phyloP scores from a whole-genome alignment of 2,888 invertebrate species.

The Drosophila nr. perissopoda region DNA sequence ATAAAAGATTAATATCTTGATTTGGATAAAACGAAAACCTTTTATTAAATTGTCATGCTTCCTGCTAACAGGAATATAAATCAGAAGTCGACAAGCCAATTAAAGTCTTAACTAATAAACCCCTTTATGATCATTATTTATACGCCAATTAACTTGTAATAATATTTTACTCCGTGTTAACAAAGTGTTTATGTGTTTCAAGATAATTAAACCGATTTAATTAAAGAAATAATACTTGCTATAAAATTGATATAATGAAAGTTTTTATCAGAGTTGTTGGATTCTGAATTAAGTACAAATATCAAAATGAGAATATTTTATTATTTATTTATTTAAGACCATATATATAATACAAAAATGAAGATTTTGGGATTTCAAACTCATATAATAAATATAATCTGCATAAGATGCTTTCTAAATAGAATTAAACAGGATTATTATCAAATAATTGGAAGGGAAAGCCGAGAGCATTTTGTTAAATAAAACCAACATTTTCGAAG shows the following conservation, averaged over 20 bases:
- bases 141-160: conserved; percentile 20
- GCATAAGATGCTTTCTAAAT: neutral
- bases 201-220: neutral
- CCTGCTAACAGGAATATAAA: conserved; percentile 36
- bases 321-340: neutral
- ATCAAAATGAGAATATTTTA: neutral
- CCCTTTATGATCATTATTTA: conserved; percentile 27
- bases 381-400: neutral
- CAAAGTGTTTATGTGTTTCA: conserved; percentile 28
- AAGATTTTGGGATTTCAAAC: too few relatives aligned
- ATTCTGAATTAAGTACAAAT: too few relatives aligned
- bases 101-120: conserved; percentile 26
- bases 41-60: neutral
- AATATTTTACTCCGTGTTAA: conserved; percentile 20
- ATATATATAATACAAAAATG: neutral
- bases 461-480: neutral
- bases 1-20: conserved; percentile 9
- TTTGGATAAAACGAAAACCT: neutral
- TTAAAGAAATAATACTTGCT: neutral
- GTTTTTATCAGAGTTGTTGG: neutral
- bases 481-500: neutral
- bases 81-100: conserved; percentile 53
- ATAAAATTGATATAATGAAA: neutral
- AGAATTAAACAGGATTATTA: neutral
- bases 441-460: neutral